These are phyloP conservation scores for Autographa pulchrina DNA, from an alignment of 2,888 invertebrate species.

Conservation along the genomic window DNA sequence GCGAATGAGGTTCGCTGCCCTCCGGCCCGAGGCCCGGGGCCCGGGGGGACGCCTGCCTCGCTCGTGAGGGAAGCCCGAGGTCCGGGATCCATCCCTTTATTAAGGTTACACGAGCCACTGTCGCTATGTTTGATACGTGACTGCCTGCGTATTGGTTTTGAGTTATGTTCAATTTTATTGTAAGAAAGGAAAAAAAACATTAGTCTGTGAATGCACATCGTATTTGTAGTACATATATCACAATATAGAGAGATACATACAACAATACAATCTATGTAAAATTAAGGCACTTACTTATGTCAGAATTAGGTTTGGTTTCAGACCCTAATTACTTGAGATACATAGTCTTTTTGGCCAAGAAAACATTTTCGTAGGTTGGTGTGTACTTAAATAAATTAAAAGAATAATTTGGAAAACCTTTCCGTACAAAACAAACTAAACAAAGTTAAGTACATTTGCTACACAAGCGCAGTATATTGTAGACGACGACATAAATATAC, in stretches of 20 bases:
- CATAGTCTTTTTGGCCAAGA: no score
- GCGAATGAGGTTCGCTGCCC: slow-evolving; percentile 40
- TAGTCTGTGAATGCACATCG: no score
- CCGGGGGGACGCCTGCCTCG: slow-evolving; percentile 47
- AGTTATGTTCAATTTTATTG: neutral
- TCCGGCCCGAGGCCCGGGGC: slow-evolving; percentile 41
- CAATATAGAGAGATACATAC: no score
- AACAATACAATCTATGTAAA: no score
- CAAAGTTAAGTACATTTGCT: neutral
- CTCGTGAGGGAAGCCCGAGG: slow-evolving; percentile 39
- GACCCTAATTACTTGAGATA: no score
- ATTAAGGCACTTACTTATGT: no score
- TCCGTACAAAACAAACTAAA: no score
- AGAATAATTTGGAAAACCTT: no score
- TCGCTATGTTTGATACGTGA: slow-evolving; percentile 44
- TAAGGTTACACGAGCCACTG: slow-evolving; percentile 52
- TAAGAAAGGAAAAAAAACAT: neutral
- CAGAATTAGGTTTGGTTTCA: no score
- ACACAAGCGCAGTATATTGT: neutral
- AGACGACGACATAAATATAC: neutral
- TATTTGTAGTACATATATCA: no score
- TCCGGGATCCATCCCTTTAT: slow-evolving; percentile 60
- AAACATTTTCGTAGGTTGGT: no score
- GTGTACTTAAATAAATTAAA: no score
- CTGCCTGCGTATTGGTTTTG: slow-evolving; percentile 37